These are phyloP conservation scores for Drosophila macrothrix DNA, from an alignment of 2,888 invertebrate species.

Conservation along the genomic window DNA sequence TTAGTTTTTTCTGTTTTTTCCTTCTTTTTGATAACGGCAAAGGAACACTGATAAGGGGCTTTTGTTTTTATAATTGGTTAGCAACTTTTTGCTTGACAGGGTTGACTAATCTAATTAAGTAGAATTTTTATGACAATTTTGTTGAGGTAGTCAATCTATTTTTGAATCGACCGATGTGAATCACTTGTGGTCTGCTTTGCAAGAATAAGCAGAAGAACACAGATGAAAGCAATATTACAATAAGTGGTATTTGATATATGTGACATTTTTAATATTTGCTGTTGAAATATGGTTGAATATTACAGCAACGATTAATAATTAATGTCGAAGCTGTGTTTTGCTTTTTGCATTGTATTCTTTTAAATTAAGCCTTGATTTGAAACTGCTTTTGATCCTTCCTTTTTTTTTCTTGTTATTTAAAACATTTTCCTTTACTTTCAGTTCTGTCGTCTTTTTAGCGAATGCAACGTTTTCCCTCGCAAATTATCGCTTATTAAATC, in stretches of 20 bases:
- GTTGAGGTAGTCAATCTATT: constrained; percentile 52
- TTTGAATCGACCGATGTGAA: constrained; percentile 14
- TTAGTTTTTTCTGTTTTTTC: not conserved
- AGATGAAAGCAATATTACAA: not conserved
- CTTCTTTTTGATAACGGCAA: constrained; percentile 30
- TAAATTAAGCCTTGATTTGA: no score
- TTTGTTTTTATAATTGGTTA: constrained; percentile 25
- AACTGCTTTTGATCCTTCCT: no score
- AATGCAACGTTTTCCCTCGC: no score
- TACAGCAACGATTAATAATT: not conserved
- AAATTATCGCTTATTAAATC: not conserved
- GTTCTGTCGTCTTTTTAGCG: no score
- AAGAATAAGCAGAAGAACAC: not conserved
- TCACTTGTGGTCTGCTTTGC: not conserved
- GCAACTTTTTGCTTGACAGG: constrained; percentile 37
- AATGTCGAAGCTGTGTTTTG: not conserved
- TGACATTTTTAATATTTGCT: not conserved
- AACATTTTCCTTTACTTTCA: no score
- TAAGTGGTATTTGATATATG: not conserved
- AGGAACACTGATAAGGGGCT: constrained; percentile 34
- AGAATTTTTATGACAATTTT: constrained; percentile 37
- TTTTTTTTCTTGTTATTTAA: no score
- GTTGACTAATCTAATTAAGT: constrained; percentile 59
- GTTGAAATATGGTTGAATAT: not conserved
- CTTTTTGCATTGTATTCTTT: no score